A percentile compares a stretch with the other conserved stretches of the same genome.
Evolutionary conservation across 2,888 invertebrate species (phyloP).

Genomic region (Eupithecia exiguata): DNA sequence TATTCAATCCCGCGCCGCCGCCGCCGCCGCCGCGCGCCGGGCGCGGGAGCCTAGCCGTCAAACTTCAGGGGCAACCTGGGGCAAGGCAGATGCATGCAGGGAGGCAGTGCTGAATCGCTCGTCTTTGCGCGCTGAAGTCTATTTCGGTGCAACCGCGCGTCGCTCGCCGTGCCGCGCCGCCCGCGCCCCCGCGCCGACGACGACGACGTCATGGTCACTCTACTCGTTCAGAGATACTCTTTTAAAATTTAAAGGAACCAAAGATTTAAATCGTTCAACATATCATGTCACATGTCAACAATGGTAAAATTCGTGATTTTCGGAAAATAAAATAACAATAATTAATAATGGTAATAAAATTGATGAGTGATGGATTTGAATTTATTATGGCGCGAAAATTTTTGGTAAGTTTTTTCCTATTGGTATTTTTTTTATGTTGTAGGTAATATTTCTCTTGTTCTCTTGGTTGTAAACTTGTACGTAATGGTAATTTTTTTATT

Average conservation of each 20-base stretch:
- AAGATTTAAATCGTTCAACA: no score
- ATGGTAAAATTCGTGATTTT: not conserved
- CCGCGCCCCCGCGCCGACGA: no score
- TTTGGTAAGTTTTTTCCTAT: conserved; percentile 61
- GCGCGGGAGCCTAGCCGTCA: no score
- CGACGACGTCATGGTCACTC: conserved; percentile 26
- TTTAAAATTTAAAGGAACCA: not conserved
- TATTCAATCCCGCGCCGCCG: no score
- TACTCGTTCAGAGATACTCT: not conserved
- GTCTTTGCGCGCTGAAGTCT: conserved; percentile 30
- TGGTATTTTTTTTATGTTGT: not conserved
- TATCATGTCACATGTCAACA: not conserved
- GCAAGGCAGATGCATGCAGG: not conserved
- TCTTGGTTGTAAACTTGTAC: no score
- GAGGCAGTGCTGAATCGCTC: conserved; percentile 13
- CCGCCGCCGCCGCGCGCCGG: no score
- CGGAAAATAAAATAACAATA: conserved; percentile 32
- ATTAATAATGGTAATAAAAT: conserved; percentile 57
- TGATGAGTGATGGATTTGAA: conserved; percentile 55
- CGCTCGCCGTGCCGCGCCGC: not conserved
- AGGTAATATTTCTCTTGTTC: no score
- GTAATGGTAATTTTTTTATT: no score
- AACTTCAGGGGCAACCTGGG: no score
- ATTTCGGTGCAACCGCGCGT: conserved; percentile 7
- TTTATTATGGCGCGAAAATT: conserved; percentile 63